phyloP scores from a whole-genome alignment of 2,113 vertebrate species.

The Taurulus bubalis region DNA sequence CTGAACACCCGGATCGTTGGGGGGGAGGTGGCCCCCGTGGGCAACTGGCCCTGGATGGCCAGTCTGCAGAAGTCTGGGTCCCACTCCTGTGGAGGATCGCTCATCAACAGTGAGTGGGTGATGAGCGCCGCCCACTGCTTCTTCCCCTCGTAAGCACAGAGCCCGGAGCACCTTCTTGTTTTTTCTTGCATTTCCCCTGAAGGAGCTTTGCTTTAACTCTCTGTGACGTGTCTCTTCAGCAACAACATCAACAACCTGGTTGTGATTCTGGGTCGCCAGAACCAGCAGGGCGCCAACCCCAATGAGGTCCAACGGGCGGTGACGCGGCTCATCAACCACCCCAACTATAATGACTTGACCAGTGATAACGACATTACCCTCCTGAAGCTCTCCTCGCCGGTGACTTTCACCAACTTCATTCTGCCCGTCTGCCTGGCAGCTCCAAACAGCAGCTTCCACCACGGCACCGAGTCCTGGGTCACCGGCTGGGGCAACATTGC shows the following conservation, averaged over 20 bases:
- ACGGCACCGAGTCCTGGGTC: constrained; percentile 76
- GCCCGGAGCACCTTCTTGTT: not conserved
- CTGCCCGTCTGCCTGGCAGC: constrained; percentile 84
- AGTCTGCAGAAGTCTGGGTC: constrained; percentile 45
- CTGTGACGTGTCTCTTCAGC: not conserved
- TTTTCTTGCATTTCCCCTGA: not conserved
- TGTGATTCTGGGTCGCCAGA: constrained; percentile 58
- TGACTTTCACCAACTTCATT: constrained; percentile 75
- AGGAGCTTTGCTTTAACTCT: not conserved
- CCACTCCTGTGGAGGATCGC: constrained; percentile 82
- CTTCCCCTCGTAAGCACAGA: not conserved
- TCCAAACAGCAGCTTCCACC: constrained; percentile 72
- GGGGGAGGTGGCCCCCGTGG: constrained; percentile 54
- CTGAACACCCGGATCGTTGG: constrained; percentile 79
- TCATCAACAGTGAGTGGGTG: constrained; percentile 82
- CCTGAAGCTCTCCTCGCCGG: constrained; percentile 64
- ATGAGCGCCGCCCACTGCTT: constrained; percentile 83
- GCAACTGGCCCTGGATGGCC: constrained; percentile 84
- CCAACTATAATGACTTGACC: constrained; percentile 28
- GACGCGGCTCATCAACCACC: constrained; percentile 60
- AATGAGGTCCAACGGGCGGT: constrained; percentile 12
- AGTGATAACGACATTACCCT: constrained; percentile 82
- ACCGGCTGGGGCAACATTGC: constrained; percentile 86
- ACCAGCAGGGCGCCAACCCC: constrained; percentile 1
- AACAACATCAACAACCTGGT: fast-evolving